These are phyloP conservation scores for Ariolimax columbianus DNA, from an alignment of 2,888 invertebrate genomes.

Conservation along the genomic window DNA sequence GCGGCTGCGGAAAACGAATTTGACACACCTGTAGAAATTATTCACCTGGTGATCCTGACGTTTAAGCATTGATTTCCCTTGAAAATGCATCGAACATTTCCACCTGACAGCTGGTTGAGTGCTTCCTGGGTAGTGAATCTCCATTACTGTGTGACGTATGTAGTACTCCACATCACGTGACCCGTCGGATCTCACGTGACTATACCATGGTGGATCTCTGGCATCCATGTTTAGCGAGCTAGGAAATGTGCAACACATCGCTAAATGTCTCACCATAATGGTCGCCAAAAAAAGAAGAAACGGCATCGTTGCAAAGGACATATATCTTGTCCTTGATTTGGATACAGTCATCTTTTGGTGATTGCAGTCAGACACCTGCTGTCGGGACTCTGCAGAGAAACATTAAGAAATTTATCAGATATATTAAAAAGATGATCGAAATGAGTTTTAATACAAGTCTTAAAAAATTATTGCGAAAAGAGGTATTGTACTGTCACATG, in stretches of 20 bases:
- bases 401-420: too few relatives aligned
- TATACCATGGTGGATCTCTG: constrained; percentile 55
- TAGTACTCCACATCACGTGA: constrained; percentile 46
- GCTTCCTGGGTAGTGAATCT: constrained; percentile 42
- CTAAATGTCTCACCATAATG: background rate
- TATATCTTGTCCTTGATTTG: background rate
- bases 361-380: too few relatives aligned
- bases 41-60: constrained; percentile 45
- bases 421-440: too few relatives aligned
- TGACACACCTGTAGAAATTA: constrained; percentile 50
- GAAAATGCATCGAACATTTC: constrained; percentile 52
- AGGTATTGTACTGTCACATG: too few relatives aligned
- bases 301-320: background rate
- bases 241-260: constrained; percentile 51
- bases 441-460: too few relatives aligned
- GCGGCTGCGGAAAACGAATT: constrained; percentile 49
- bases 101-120: constrained; percentile 37
- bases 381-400: background rate
- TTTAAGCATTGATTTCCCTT: constrained; percentile 52
- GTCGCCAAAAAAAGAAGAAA: background rate
- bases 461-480: too few relatives aligned
- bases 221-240: constrained; percentile 41
- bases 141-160: constrained; percentile 51
- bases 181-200: constrained; percentile 51
- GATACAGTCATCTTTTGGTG: background rate